Percentiles rank a stretch among this genome's conserved stretches.
These are phyloP conservation scores for Seira ritae DNA, from an alignment of 2,888 invertebrate species.

Conservation along the genomic window DNA sequence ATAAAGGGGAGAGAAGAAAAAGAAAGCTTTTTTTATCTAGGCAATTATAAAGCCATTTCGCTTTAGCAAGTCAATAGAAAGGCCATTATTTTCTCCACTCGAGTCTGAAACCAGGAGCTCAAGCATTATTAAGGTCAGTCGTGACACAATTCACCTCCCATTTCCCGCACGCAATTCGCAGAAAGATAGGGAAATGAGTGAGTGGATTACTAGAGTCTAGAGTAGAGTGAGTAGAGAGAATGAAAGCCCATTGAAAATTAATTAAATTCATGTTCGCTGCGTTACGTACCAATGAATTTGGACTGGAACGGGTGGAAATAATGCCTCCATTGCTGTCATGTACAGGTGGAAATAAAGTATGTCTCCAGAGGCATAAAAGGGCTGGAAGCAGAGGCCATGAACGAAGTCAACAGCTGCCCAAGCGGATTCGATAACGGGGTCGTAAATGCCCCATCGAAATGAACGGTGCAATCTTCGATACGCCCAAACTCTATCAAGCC, in stretches of 20 bases:
- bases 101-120: too few species aligned
- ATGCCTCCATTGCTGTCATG: constrained; percentile 53
- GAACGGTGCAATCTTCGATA: constrained; percentile 39
- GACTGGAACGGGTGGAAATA: constrained; percentile 58
- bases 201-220: not conserved
- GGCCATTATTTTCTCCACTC: too few species aligned
- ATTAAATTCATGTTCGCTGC: constrained; percentile 10
- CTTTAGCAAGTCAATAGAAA: too few species aligned
- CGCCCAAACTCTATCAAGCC: constrained; percentile 14
- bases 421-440: constrained; percentile 61
- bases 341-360: constrained; percentile 59
- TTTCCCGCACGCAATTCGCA: too few species aligned
- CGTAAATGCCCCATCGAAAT: constrained; percentile 62
- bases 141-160: too few species aligned
- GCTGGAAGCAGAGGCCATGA: constrained; percentile 59
- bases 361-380: constrained; percentile 45
- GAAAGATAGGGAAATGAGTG: too few species aligned
- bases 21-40: too few species aligned
- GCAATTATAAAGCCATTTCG: too few species aligned
- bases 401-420: constrained; percentile 64
- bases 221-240: not conserved
- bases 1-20: too few species aligned
- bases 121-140: too few species aligned
- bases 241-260: not conserved
- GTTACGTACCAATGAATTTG: constrained; percentile 54